Evolutionary conservation across 2,113 vertebrate species (phyloP), one percentile per base, ranked within the genome.

Genomic region (Oryzias celebensis): DNA sequence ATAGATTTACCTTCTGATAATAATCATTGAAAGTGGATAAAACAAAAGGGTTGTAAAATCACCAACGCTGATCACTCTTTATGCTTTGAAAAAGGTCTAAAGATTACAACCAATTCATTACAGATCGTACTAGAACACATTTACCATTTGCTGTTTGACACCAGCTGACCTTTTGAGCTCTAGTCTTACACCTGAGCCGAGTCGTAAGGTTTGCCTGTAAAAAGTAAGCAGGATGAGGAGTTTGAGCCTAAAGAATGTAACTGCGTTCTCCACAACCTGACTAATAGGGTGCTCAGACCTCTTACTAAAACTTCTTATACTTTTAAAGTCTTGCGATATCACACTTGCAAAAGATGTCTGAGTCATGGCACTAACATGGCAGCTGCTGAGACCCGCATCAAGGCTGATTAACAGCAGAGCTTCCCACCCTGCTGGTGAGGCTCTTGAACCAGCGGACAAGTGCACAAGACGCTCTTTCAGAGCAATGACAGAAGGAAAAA

Each of bases 381-480:
- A 62, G 62, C 18, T 58, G 54, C 49, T 48, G 47, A 65, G 49
- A 68, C 63, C 62, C 17, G 52, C 56, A 66, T 58, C 58, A 44
- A 52, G 64, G 50, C 47, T 43, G 53, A 73, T 52, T 49, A 17
- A 53, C 49, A 58, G 54, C 31, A 53, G 50, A 22, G 26, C 45
- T 65, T 61, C 63, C 73, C 70, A 75, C 74, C 57, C 72, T 65
- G 77, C 73, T 76, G 62, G 28, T 42, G 59, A 63, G 61, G 54
- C 52, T 78, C 68, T 65, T 4, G 0, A 71, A 62, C 23, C 41
- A 61, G 51, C 52, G 66, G 67, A 75, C 66, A 62, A 53, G 52
- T 72, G 52, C 54, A 76, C 51, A 54, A 42, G 22, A n/a, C 46
- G 69, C 77, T 78, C 69, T 23, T 36, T 65, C 45, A 36, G 52